Base-by-base conservation (phyloP, 2,113 vertebrate genomes). In the Pelusios castaneus region DNA sequence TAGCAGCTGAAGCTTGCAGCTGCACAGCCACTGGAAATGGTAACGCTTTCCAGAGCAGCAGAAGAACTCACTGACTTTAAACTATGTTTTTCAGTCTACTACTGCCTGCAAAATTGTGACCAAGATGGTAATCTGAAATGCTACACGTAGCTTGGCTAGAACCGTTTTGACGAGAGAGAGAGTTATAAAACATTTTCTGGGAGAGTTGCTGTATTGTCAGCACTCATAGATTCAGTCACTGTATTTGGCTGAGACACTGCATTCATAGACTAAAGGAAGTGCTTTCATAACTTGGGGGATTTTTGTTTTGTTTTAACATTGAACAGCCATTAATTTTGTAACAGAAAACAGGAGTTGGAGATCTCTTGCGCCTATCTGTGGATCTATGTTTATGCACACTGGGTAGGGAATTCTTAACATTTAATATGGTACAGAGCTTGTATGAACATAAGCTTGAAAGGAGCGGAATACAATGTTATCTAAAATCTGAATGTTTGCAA, bases 321-420 rank as follows among this genome's bases (percentile, higher is more conserved):
- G 60, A 63, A 34, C 38, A 75, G 21, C 25, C 2, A 49, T 29
- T 4, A 27, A 25, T 19, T 89, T 43, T 41, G 10, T 3, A 25
- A 16, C 0, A 0, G 8, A 67, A 80, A 75, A 29, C 79, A 38
- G 29, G 88, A 24, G 31, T 85, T 75, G 38, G 11, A 25, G 38
- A 75, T 41, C 38, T 75, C 43, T 75, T 75, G 10, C 21, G 43
- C 11, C 24, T 41, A 75, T 43, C 51, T n/a, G 14, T 14, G 56
- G 4, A 3, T 34, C 38, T 13, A 45, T 3, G 1, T 24, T 25
- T 1, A 8, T 21, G 51, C 79, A 55, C 8, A 6, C 24, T 24
- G 38, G 77, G 38, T 55, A 45, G 11, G 47, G 21, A 90, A 83
- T 51, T 55, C 80, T 47, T 63, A 70, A 41, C n/a, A 63, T 80